Evolutionary conservation across 1,140 invertebrate species (phyloP).

Genomic region (Brachionus manjavacas): DNA sequence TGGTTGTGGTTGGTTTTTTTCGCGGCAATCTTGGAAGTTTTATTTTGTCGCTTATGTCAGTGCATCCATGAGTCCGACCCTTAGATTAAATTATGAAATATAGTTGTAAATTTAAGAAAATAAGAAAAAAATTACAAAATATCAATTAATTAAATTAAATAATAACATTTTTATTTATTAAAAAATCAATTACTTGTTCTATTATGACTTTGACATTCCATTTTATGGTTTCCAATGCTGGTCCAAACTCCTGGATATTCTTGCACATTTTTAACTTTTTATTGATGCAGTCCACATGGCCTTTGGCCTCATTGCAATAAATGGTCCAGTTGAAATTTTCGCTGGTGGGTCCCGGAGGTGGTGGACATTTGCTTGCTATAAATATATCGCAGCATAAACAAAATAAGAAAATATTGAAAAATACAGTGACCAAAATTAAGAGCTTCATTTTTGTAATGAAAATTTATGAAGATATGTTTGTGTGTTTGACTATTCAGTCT

Average conservation of each 20-base stretch:
- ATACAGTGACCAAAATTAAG: background rate
- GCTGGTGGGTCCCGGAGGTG: slow-evolving; percentile 4
- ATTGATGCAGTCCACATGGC: slow-evolving; percentile 41
- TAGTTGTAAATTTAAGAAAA: too few relatives aligned
- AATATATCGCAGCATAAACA: slow-evolving; percentile 32
- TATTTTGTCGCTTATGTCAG: slow-evolving; percentile 24
- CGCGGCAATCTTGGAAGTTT: slow-evolving; percentile 31
- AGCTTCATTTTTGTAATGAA: slow-evolving; percentile 10
- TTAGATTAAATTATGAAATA: background rate
- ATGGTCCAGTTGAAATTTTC: slow-evolving; percentile 24
- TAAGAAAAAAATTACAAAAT: background rate
- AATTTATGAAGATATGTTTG: background rate
- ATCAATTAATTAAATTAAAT: too few relatives aligned
- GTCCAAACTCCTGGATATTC: slow-evolving; percentile 36
- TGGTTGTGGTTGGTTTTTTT: slow-evolving; percentile 24
- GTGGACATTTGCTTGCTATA: slow-evolving; percentile 30
- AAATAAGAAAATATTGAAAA: background rate
- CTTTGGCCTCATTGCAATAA: slow-evolving; percentile 29
- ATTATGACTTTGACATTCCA: slow-evolving; percentile 24
- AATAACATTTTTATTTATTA: background rate
- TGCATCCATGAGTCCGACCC: slow-evolving; percentile 14
- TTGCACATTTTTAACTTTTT: slow-evolving; percentile 26
- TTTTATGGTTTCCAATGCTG: slow-evolving; percentile 40
- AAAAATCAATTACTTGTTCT: background rate
- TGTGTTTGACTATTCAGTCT: background rate